phyloP scores from a whole-genome alignment of 2,113 vertebrate genomes.

The Asarcornis scutulata region DNA sequence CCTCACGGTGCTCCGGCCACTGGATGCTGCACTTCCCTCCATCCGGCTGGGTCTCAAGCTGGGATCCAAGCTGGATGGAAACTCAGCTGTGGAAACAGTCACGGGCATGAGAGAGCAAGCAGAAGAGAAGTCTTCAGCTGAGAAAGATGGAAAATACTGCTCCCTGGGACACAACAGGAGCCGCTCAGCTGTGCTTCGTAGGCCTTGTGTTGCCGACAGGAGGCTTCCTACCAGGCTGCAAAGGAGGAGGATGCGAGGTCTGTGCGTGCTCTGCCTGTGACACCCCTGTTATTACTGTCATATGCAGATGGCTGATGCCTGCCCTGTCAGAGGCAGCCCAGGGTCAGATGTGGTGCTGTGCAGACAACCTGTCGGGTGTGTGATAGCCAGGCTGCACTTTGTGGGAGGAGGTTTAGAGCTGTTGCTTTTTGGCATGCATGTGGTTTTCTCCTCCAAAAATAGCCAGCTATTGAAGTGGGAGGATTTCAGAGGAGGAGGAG shows the following conservation, averaged over 20 bases:
- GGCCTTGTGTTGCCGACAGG: background rate
- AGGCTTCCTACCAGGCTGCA: background rate
- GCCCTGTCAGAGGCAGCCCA: background rate
- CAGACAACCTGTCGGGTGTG: background rate
- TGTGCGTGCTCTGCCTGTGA: background rate
- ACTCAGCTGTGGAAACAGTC: background rate
- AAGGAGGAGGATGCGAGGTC: background rate
- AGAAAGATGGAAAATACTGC: background rate
- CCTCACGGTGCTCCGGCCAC: background rate
- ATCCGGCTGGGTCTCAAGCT: background rate
- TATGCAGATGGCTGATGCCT: slow-evolving; percentile 12
- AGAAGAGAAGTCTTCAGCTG: background rate
- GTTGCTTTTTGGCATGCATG: background rate
- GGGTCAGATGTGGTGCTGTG: background rate
- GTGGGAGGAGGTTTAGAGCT: slow-evolving; percentile 2
- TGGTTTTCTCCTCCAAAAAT: slow-evolving; percentile 35
- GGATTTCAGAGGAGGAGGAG: slow-evolving; percentile 15
- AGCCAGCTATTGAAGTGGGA: slow-evolving; percentile 17
- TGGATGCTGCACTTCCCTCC: background rate
- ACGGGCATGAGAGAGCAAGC: background rate
- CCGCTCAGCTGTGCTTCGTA: background rate
- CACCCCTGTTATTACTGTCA: slow-evolving; percentile 50
- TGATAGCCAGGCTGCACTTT: slow-evolving; percentile 23
- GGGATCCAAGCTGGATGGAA: background rate
- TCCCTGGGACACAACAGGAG: background rate